Conservation (phyloP, 2,797 vertebrate species). For the Chelon auratus region DNA sequence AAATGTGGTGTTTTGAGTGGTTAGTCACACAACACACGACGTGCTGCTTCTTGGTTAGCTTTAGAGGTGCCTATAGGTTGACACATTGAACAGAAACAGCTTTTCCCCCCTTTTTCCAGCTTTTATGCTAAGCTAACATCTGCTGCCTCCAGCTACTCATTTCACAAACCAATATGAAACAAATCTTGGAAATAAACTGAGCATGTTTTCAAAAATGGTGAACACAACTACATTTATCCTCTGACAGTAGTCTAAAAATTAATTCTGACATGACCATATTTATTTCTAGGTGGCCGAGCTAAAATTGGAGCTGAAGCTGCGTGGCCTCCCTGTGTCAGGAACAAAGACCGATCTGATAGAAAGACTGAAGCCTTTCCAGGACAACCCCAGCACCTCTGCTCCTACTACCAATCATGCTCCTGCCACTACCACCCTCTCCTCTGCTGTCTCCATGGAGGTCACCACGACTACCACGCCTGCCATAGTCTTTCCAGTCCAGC, state of each 20-base stretch:
- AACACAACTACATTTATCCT: background rate
- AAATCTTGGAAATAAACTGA: background rate
- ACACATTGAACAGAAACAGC: background rate
- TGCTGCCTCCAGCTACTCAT: background rate
- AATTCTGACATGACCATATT: background rate
- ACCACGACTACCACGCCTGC: conserved; percentile 64
- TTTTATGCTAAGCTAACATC: background rate
- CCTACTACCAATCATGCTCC: conserved; percentile 61
- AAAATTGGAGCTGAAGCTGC: conserved; percentile 95
- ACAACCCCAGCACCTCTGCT: conserved; percentile 61
- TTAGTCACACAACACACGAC: too few relatives aligned
- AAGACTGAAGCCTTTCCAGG: conserved; percentile 93
- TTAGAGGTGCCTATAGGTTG: background rate
- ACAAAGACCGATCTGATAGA: conserved; percentile 98
- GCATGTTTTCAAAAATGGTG: background rate
- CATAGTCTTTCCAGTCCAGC: conserved; percentile 68
- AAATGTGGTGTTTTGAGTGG: too few relatives aligned
- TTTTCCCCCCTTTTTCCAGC: background rate
- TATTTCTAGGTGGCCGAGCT: conserved; percentile 91
- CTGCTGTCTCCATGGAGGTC: conserved; percentile 80
- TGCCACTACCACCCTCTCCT: conserved; percentile 73
- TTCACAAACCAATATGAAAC: background rate
- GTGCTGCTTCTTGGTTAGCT: background rate
- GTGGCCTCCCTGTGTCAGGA: conserved; percentile 95
- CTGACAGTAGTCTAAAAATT: background rate